Conservation (phyloP, 1,140 invertebrate species). For the Hyphantria cunea region DNA sequence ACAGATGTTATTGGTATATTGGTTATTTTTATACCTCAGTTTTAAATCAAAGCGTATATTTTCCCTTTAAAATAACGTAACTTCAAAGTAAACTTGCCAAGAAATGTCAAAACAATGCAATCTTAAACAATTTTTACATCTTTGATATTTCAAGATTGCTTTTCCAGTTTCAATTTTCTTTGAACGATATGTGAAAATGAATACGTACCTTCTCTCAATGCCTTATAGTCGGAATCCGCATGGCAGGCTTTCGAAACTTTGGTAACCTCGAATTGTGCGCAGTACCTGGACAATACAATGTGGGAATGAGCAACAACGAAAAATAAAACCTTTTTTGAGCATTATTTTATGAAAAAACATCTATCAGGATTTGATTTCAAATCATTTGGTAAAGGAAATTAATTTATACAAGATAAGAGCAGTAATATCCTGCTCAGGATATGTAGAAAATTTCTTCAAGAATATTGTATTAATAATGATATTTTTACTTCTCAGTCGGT, state of each 20-base stretch:
- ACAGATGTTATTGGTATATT: too few species aligned
- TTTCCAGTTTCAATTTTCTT: constrained; percentile 22
- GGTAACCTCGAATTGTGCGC: constrained; percentile 90
- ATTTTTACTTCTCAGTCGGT: too few species aligned
- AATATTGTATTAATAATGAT: too few species aligned
- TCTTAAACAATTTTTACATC: constrained; percentile 15
- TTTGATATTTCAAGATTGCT: constrained; percentile 11
- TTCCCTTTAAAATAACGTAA: too few species aligned
- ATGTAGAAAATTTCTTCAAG: too few species aligned
- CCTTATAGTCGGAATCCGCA: constrained; percentile 86
- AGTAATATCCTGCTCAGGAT: not conserved
- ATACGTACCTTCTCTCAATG: constrained; percentile 87
- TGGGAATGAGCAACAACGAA: constrained; percentile 12
- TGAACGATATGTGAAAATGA: constrained; percentile 4
- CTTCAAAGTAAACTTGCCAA: not conserved
- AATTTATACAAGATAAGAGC: not conserved
- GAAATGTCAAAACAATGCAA: constrained; percentile 3
- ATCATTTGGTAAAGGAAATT: constrained; percentile 4
- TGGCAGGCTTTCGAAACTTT: constrained; percentile 91
- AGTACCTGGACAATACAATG: constrained; percentile 85
- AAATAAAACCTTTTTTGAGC: constrained; percentile 5
- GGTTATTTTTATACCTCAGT: too few species aligned
- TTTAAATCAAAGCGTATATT: too few species aligned
- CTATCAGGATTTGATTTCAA: constrained; percentile 6
- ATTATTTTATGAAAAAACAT: constrained; percentile 5